Conservation (phyloP, 2,797 vertebrate genomes). For the Brachyalestes nurse region DNA sequence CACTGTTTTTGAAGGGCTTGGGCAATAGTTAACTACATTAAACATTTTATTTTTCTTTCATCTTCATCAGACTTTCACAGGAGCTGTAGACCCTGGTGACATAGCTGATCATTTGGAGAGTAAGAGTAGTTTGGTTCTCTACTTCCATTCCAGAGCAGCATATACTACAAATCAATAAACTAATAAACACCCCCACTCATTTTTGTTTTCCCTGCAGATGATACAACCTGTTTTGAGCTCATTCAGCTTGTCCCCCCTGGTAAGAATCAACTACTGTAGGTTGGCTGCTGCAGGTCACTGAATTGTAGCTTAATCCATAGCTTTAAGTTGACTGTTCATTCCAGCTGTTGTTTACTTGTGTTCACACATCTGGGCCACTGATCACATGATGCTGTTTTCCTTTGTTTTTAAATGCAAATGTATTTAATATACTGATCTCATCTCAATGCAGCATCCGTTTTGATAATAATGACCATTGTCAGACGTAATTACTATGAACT, state of each 20-base stretch:
- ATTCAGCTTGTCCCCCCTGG: conserved; percentile 94
- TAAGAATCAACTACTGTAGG: conserved; percentile 64
- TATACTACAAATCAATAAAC: conserved; percentile 53
- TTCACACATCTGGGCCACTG: conserved; percentile 7
- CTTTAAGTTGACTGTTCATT: conserved; percentile 19
- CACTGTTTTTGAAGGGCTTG: neutral
- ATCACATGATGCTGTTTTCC: conserved; percentile 3
- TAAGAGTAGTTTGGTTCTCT: conserved; percentile 69
- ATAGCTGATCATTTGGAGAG: conserved; percentile 89
- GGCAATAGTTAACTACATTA: neutral
- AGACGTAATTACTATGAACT: conserved; percentile 11
- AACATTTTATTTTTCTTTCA: conserved; percentile 61
- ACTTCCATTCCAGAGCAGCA: neutral
- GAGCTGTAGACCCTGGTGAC: conserved; percentile 88
- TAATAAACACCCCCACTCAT: conserved; percentile 42
- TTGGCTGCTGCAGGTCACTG: conserved; percentile 20
- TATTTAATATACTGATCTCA: conserved; percentile 13
- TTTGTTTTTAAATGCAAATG: conserved; percentile 59
- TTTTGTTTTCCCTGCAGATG: conserved; percentile 79
- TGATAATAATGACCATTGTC: conserved; percentile 23
- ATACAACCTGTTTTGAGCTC: conserved; percentile 91
- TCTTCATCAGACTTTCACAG: conserved; percentile 80
- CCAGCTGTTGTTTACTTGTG: neutral
- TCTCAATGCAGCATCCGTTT: conserved; percentile 6
- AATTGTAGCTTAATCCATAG: conserved; percentile 1